Percentiles rank a stretch among this genome's conserved stretches.
phyloP scores from a whole-genome alignment of 2,113 vertebrate genomes.

The Pituophis catenifer region DNA sequence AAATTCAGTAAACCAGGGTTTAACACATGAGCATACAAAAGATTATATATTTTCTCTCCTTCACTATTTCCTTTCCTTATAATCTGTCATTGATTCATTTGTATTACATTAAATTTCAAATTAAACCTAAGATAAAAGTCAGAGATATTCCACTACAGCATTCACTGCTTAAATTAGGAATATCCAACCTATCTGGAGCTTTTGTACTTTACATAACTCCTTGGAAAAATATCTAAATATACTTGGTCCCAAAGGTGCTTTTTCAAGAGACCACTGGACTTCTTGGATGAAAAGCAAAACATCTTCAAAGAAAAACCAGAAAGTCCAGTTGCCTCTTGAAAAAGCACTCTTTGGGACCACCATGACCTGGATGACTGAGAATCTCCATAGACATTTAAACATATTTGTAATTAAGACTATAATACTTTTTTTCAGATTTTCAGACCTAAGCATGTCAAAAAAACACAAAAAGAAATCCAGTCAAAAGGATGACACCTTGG shows the following conservation, averaged over 20 bases:
- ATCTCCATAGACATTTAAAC: neutral
- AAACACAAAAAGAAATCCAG: slow-evolving; percentile 48
- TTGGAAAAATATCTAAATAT: neutral
- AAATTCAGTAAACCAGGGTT: neutral
- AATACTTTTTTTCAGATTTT: slow-evolving; percentile 19
- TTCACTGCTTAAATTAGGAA: neutral
- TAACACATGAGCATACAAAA: neutral
- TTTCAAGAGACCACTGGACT: no score
- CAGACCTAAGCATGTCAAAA: slow-evolving; percentile 53
- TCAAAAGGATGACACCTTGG: slow-evolving; percentile 36
- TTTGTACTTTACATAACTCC: neutral
- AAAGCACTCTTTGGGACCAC: no score
- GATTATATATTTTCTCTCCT: neutral
- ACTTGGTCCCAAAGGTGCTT: neutral
- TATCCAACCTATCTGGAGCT: neutral
- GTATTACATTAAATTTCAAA: neutral
- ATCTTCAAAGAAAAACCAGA: no score
- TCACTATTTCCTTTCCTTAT: neutral
- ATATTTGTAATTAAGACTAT: neutral
- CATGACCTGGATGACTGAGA: no score
- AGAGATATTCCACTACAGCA: neutral
- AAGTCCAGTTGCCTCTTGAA: no score
- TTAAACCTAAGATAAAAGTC: neutral
- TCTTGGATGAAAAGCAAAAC: no score
- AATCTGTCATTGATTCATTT: neutral